These are phyloP conservation scores for Ifrita kowaldi DNA, from an alignment of 2,113 vertebrate species.

Conservation along the genomic window DNA sequence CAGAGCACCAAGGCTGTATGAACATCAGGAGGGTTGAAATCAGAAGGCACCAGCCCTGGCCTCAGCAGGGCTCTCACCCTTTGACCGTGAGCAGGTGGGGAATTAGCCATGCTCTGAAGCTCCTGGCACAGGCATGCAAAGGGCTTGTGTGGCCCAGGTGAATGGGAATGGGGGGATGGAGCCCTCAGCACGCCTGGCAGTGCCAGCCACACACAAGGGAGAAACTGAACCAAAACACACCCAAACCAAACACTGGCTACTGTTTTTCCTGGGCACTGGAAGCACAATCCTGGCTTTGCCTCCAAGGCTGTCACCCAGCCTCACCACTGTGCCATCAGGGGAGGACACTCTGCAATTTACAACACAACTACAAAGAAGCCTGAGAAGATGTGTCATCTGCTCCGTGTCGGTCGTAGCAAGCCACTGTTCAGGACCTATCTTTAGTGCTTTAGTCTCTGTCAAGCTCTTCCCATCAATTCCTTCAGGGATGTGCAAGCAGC, in stretches of 20 bases:
- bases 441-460: not conserved
- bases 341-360: not conserved
- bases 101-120: not conserved
- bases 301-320: not conserved
- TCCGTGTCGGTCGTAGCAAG: not conserved
- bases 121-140: rapidly evolving
- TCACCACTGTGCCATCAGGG: rapidly evolving
- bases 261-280: not conserved
- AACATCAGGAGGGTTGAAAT: not conserved
- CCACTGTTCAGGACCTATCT: not conserved
- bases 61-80: not conserved
- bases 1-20: not conserved
- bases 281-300: rapidly evolving
- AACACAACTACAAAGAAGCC: not conserved
- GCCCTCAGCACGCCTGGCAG: rapidly evolving
- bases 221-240: not conserved
- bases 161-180: rapidly evolving
- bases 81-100: not conserved
- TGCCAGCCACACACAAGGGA: rapidly evolving
- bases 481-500: too few relatives aligned
- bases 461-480: not conserved
- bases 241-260: rapidly evolving
- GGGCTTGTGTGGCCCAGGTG: rapidly evolving
- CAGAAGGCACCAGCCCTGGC: not conserved
- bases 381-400: not conserved